phyloP scores from a whole-genome alignment of 2,797 vertebrate species.

The Hapalemur alaotrensis region DNA sequence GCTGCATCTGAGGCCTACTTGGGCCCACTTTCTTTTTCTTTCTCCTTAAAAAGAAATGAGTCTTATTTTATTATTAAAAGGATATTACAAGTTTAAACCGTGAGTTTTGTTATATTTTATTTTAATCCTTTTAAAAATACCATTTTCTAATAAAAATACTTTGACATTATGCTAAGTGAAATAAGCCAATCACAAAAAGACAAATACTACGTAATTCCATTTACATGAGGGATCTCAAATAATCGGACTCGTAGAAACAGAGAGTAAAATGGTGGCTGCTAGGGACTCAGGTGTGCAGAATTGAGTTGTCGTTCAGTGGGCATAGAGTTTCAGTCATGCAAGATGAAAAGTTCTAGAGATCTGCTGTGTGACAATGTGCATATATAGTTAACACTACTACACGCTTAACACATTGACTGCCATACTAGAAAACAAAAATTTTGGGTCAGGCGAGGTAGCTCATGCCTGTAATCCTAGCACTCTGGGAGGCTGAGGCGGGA shows the following conservation, averaged over 20 bases:
- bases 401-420: background rate
- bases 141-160: background rate
- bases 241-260: background rate
- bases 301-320: fast-evolving
- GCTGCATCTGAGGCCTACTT: background rate
- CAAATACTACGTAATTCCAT: background rate
- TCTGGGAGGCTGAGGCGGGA: too few relatives aligned
- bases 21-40: background rate
- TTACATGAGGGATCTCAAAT: background rate
- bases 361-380: background rate
- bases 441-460: too few relatives aligned
- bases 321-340: background rate
- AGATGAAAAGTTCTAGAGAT: background rate
- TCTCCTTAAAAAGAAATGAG: background rate
- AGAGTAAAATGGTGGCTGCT: background rate
- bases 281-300: background rate
- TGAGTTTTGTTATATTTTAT: background rate
- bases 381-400: background rate
- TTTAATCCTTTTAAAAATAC: background rate
- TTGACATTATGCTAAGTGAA: background rate
- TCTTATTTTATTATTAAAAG: background rate
- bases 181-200: background rate
- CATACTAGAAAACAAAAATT: too few relatives aligned
- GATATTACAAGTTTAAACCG: background rate
- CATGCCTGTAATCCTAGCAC: too few relatives aligned